Evolutionary conservation across 2,888 invertebrate species (phyloP).

Genomic region (Dione juno): DNA sequence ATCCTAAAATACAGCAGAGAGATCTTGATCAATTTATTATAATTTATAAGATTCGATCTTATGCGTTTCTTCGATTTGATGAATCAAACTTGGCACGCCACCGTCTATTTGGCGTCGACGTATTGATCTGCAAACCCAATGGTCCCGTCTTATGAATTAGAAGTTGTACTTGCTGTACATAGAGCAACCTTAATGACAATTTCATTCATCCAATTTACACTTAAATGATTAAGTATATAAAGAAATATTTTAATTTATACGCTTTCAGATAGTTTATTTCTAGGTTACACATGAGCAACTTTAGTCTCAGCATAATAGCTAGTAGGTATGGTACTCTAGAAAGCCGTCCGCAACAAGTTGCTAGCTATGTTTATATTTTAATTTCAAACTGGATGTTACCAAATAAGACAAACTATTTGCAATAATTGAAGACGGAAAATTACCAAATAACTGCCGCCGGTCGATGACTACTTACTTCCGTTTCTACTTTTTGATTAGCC

Average conservation of each 20-base stretch:
- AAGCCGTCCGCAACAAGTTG: slow-evolving; percentile 46
- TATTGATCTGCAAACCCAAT: slow-evolving; percentile 70
- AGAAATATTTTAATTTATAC: slow-evolving; percentile 23
- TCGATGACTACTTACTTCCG: slow-evolving; percentile 71
- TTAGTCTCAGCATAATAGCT: slow-evolving; percentile 38
- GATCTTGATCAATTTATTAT: slow-evolving; percentile 25
- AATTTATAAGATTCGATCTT: too few species aligned
- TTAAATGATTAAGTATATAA: background rate
- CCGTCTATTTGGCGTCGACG: slow-evolving; percentile 69
- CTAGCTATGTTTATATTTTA: slow-evolving; percentile 30
- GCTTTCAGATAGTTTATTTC: slow-evolving; percentile 34
- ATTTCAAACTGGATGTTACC: slow-evolving; percentile 34
- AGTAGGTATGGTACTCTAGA: slow-evolving; percentile 34
- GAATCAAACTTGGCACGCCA: slow-evolving; percentile 55
- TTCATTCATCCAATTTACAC: background rate
- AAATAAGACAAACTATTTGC: slow-evolving; percentile 35
- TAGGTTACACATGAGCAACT: slow-evolving; percentile 41
- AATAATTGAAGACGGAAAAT: slow-evolving; percentile 45
- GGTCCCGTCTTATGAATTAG: slow-evolving; percentile 54
- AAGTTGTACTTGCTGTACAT: slow-evolving; percentile 47
- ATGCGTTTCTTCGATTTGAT: slow-evolving; percentile 47
- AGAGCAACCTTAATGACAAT: slow-evolving; percentile 51
- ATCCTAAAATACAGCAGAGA: background rate
- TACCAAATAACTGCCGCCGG: slow-evolving; percentile 54
- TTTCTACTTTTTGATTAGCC: slow-evolving; percentile 60